Conservation (phyloP, 2,113 vertebrate genomes). For the Sisor rabdophorus region DNA sequence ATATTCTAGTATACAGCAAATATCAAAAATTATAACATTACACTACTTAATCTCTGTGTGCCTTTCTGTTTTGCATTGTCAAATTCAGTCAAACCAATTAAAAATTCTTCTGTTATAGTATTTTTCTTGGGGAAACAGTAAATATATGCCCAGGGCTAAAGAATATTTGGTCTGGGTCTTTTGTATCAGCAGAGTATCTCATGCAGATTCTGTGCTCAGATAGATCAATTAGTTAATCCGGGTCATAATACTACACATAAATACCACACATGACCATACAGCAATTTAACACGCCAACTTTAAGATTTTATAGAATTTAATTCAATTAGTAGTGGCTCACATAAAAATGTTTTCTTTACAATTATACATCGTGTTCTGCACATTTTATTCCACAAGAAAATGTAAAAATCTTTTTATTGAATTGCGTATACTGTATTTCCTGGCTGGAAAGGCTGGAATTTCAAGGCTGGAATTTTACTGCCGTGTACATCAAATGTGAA, state of each 20-base stretch:
- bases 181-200: no score
- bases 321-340: background rate
- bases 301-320: background rate
- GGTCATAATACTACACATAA: background rate
- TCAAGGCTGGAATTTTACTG: constrained; percentile 69
- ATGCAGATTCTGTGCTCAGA: background rate
- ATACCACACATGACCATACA: no score
- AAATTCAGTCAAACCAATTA: constrained; percentile 29
- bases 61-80: constrained; percentile 28
- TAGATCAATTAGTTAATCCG: background rate
- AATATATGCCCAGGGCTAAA: constrained; percentile 36
- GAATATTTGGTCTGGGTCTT: constrained; percentile 38
- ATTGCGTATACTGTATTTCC: constrained; percentile 63
- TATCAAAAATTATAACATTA: constrained; percentile 18
- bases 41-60: constrained; percentile 34
- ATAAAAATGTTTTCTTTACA: background rate
- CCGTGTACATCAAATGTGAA: constrained; percentile 72
- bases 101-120: constrained; percentile 6
- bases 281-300: no score
- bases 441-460: constrained; percentile 65
- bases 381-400: background rate
- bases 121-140: constrained; percentile 17
- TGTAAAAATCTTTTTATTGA: constrained; percentile 33
- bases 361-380: background rate
- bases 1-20: background rate